A percentile compares a stretch with the other conserved stretches of the same genome.
Evolutionary conservation across 2,113 vertebrate genomes (phyloP).

Genomic region (Maccullochella peelii): DNA sequence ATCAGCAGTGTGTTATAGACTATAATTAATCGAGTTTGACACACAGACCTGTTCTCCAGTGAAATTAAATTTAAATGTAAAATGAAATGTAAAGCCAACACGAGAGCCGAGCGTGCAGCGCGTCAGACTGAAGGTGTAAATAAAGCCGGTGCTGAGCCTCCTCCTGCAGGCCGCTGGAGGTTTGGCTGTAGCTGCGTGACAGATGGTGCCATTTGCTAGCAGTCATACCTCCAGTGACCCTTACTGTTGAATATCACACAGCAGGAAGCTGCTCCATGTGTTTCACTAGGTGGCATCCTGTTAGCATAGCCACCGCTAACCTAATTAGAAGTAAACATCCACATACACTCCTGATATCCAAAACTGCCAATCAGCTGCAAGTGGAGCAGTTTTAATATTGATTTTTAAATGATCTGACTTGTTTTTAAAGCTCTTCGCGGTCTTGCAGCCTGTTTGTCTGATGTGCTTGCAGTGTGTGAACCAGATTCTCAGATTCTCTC

Average conservation of each 20-base stretch:
- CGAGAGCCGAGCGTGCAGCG: background rate
- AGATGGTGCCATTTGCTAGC: slow-evolving; percentile 60
- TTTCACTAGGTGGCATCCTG: slow-evolving; percentile 33
- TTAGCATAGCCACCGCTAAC: slow-evolving; percentile 18
- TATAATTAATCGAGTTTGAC: too few relatives aligned
- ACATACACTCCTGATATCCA: too few relatives aligned
- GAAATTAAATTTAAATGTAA: too few relatives aligned
- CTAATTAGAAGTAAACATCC: background rate
- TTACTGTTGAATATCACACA: slow-evolving; percentile 49
- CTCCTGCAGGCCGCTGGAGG: background rate
- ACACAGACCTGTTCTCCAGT: too few relatives aligned
- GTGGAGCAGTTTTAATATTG: too few relatives aligned
- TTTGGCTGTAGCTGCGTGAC: slow-evolving; percentile 16
- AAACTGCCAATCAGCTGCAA: background rate
- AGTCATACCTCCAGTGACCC: slow-evolving; percentile 59
- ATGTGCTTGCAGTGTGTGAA: too few relatives aligned
- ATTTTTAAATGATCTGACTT: too few relatives aligned
- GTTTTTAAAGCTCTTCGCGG: too few relatives aligned
- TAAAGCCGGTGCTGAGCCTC: background rate
- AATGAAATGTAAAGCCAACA: too few relatives aligned
- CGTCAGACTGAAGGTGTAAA: background rate
- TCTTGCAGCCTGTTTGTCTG: too few relatives aligned
- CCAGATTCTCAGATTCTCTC: too few relatives aligned
- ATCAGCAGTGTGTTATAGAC: too few relatives aligned
- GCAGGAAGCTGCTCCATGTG: slow-evolving; percentile 46